A percentile compares a stretch with the other conserved stretches of the same genome.
Evolutionary conservation across 2,797 vertebrate species (phyloP).

Genomic region (Myotis daubentonii): DNA sequence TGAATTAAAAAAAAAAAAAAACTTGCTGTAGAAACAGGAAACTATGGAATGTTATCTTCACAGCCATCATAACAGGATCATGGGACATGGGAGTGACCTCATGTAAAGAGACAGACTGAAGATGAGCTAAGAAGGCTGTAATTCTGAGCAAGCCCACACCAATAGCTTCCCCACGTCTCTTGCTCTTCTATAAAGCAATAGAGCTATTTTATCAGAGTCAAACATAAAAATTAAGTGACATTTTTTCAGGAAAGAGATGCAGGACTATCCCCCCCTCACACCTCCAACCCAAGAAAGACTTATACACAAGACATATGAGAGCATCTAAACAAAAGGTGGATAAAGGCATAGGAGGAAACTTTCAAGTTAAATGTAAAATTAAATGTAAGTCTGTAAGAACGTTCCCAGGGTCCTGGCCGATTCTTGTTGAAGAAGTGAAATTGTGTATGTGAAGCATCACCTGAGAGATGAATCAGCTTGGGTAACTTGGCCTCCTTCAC

Average conservation of each 20-base stretch:
- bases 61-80: neutral
- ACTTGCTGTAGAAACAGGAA: neutral
- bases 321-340: neutral
- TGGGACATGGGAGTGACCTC: neutral
- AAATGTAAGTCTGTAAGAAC: neutral
- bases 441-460: neutral
- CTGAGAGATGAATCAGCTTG: neutral
- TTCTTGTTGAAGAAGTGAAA: neutral
- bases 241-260: neutral
- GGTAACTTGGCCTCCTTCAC: neutral
- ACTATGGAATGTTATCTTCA: neutral
- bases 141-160: neutral
- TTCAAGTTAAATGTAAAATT: neutral
- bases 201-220: neutral
- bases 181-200: neutral
- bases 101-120: neutral
- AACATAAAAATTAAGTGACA: neutral
- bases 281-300: slow-evolving; percentile 10
- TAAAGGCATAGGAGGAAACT: neutral
- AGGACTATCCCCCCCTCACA: neutral
- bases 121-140: neutral
- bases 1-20: slow-evolving; percentile 3
- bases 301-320: neutral
- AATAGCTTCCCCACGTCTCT: neutral
- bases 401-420: neutral